Conservation (phyloP, 2,888 invertebrate genomes). For the Cephus pygmeus region DNA sequence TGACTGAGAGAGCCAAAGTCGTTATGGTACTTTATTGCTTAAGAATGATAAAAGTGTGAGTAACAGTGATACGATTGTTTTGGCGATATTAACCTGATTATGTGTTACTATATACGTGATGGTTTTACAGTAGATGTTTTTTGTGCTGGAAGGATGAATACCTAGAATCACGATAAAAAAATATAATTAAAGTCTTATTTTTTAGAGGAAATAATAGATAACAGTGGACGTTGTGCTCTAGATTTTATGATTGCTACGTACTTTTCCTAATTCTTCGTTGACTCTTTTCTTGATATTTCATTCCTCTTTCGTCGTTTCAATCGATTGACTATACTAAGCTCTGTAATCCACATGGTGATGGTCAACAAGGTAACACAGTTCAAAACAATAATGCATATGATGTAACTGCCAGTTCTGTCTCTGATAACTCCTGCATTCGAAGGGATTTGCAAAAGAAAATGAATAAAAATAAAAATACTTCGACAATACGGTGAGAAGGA, state of each 20-base stretch:
- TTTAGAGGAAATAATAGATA: background rate
- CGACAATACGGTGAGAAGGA: background rate
- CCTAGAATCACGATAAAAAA: background rate
- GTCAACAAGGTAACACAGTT: slow-evolving; percentile 73
- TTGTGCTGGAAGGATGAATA: background rate
- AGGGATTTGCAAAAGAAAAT: slow-evolving; percentile 14
- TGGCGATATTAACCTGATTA: background rate
- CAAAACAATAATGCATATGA: slow-evolving; percentile 71
- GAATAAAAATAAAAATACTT: background rate
- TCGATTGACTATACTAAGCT: slow-evolving; percentile 49
- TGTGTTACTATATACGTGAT: background rate
- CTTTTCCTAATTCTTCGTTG: background rate
- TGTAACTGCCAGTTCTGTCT: slow-evolving; percentile 73
- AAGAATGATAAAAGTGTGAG: background rate
- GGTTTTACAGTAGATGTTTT: background rate
- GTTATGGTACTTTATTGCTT: background rate
- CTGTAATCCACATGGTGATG: slow-evolving; percentile 71
- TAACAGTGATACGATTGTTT: background rate
- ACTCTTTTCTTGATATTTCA: background rate
- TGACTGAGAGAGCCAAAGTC: background rate
- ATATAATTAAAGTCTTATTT: background rate
- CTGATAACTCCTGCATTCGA: slow-evolving; percentile 71
- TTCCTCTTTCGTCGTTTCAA: slow-evolving; percentile 17
- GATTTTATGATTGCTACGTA: background rate
- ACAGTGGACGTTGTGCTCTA: background rate